Evolutionary conservation across 2,888 invertebrate genomes (phyloP), one percentile per base, ranked within the genome.

Genomic region (Tenthredo distinguenda): DNA sequence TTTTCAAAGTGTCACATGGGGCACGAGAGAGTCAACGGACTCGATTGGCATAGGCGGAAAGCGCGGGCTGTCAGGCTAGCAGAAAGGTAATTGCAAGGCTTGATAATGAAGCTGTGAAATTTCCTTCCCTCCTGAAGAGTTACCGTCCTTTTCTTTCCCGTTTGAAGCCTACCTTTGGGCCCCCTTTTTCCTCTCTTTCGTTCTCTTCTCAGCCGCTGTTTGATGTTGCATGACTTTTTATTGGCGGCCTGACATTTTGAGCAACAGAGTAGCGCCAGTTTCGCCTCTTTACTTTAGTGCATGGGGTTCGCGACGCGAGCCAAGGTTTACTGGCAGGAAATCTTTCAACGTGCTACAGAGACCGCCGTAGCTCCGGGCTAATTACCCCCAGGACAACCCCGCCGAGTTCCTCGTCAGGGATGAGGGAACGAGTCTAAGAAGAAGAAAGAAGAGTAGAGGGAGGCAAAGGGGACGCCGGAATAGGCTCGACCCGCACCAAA

Each of bases 171-270:
- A 15, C 37, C 58, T 82, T n/a, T 34, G 7, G 43, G 58, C 83
- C 83, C 40, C 12, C 87, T 84, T 72, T 74, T 86, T 72, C 58
- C 2, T 37, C 82, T 37, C 81, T 84, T 71, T 84, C 86, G 79
- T 85, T 88, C 86, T 87, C 85, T 86, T 85, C 84, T 86, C 82
- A 86, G 87, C 87, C 87, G 89, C 87, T 90, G 92, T 90, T 94
- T 93, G 93, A 93, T 93, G 94, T 94, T 91, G 93, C 94, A 92
- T 94, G 94, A 92, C 93, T 94, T 94, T 95, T 95, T 94, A 95
- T 94, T 93, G 94, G 94, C 91, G 91, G 91, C 90, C 92, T 95
- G 95, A 94, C 94, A 94, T 95, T 95, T 95, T 92, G 31, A n/a
- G 92, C 47, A 93, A 92, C 91, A 91, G 88, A 88, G 87, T 85